Percentiles rank a stretch among this genome's conserved stretches.
Evolutionary conservation across 2,797 vertebrate species (phyloP).

Genomic region (Lepus oiostolus): DNA sequence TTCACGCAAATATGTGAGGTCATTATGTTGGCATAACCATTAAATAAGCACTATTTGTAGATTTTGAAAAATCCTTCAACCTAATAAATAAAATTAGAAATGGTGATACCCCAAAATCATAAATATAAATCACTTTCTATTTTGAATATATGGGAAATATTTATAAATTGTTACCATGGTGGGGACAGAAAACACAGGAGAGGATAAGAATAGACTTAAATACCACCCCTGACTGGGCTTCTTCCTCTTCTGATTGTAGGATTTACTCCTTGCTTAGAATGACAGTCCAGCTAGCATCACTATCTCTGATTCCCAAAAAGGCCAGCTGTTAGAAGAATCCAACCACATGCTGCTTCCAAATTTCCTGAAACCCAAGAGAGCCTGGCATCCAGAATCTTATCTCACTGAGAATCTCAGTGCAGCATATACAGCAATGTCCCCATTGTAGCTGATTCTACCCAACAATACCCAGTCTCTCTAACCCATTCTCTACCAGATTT

Average conservation of each 20-base stretch:
- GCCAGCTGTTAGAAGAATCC: not conserved
- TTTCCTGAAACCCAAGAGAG: not conserved
- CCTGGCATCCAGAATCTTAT: not conserved
- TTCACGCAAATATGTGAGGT: slow-evolving; percentile 10
- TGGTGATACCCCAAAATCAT: slow-evolving; percentile 61
- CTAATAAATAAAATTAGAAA: slow-evolving; percentile 52
- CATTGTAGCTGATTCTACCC: not conserved
- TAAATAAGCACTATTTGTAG: not conserved
- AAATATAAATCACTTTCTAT: slow-evolving; percentile 57
- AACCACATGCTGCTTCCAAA: not conserved
- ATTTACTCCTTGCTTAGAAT: not conserved
- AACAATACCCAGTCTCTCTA: not conserved
- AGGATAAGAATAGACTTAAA: not conserved
- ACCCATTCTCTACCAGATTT: not conserved
- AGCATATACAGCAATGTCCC: not conserved
- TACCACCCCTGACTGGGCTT: not conserved
- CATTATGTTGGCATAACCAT: accelerated
- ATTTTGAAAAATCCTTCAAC: slow-evolving; percentile 13
- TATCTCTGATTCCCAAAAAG: not conserved
- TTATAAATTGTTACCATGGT: not conserved
- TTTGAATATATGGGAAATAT: not conserved
- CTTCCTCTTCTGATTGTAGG: not conserved
- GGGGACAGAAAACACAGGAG: not conserved
- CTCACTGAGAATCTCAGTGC: not conserved
- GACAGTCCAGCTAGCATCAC: not conserved